Evolutionary conservation across 2,888 invertebrate genomes (phyloP), one percentile per base, ranked within the genome.

Genomic region (Agonopterix arenella): DNA sequence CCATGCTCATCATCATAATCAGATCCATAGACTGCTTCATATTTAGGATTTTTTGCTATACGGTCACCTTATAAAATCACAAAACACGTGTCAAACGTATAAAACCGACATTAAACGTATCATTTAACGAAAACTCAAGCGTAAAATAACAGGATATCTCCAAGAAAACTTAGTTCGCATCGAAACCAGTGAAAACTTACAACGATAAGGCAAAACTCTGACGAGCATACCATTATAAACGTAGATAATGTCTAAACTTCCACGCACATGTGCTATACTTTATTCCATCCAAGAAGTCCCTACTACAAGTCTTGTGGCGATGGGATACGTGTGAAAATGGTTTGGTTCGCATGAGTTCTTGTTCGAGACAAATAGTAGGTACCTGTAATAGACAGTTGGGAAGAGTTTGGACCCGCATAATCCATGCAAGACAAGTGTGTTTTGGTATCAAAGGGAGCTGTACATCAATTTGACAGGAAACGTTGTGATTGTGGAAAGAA

Each of bases 201-300:
- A 51, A 7, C 28, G 52, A 53, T 55, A 55, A 51, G 49, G 47
- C 37, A 47, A 9, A 44, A 53, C 48, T 55, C 52, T 49, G 49
- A 52, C 52, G 48, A 44, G 41, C 48, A 43, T 47, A 45, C 50
- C 52, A 53, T 51, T 51, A 53, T 52, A 54, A 47, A 38, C 47
- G 44, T 11, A 55, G 53, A 52, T 57, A 57, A 57, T 55, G 57
- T 52, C 47, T 36, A 45, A 53, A 57, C 49, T 57, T 57, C 41
- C 42, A 13, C 49, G 38, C 45, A 53, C 50, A 44, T 53, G 52
- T 55, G 52, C 51, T 48, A 45, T 41, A 49, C 47, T 42, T 47
- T 28, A 28, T 28, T 28, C 28, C 28, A 28, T 7, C 28, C 28
- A 28, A 28, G 28, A 28, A 28, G 28, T 28, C 7, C 28, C 28